Percentiles rank a stretch among this genome's conserved stretches.
Evolutionary conservation across 2,888 invertebrate genomes (phyloP).

Genomic region (Oscheius sp.): DNA sequence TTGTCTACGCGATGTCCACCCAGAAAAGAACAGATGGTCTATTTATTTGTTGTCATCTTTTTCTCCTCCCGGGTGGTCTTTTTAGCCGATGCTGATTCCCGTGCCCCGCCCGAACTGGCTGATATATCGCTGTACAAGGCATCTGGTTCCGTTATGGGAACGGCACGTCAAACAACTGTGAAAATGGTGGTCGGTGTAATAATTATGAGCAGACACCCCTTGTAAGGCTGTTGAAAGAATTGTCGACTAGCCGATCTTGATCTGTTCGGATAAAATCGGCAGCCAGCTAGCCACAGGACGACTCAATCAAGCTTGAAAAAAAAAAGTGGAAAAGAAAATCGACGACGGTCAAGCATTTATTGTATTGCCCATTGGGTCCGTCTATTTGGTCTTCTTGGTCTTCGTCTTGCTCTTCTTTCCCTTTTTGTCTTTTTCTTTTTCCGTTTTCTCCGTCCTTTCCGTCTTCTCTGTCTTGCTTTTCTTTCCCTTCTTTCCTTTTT

Average conservation of each 20-base stretch:
- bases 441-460: slow-evolving; percentile 16
- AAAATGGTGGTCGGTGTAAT: slow-evolving; percentile 2
- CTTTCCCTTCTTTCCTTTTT: slow-evolving; percentile 41
- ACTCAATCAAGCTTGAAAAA: too few relatives aligned
- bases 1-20: too few relatives aligned
- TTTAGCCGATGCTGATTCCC: not conserved
- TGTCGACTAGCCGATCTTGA: too few relatives aligned
- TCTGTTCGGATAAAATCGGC: too few relatives aligned
- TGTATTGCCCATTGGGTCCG: not conserved
- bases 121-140: slow-evolving; percentile 29
- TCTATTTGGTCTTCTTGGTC: not conserved
- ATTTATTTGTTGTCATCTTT: too few relatives aligned
- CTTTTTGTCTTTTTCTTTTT: not conserved
- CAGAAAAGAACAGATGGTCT: too few relatives aligned
- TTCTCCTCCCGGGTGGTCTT: too few relatives aligned
- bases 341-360: not conserved
- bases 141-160: slow-evolving; percentile 20
- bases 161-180: slow-evolving; percentile 6
- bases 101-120: slow-evolving; percentile 26
- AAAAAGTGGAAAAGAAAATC: too few relatives aligned
- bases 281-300: too few relatives aligned
- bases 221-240: too few relatives aligned
- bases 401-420: slow-evolving; percentile 11
- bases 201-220: not conserved
- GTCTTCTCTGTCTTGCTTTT: slow-evolving; percentile 31